Base-by-base conservation (phyloP, 2,888 invertebrate genomes). In the Ophion slaviceki region DNA sequence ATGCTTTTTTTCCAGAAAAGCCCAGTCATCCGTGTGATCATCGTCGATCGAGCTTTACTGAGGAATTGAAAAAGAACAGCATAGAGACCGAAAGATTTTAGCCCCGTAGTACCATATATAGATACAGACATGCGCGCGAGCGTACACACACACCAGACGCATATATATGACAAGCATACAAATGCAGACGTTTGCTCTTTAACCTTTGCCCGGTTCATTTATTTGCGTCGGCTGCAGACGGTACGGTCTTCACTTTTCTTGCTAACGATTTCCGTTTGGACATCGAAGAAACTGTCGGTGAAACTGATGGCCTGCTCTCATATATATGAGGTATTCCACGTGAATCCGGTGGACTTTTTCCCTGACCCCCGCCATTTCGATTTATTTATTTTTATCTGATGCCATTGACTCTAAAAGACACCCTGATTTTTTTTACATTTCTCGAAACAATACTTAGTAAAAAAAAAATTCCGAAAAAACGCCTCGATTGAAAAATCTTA, bases 161-260 rank as follows among this genome's bases (percentile, higher is more conserved):
- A 14, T 53, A 17, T 53, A 53, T 53, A 53, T 5, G 0, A 53
- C 17, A 5, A 53, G 17, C 53, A 20, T 66, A n/a, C 40, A n/a
- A 28, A 57, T 57, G 32, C 4, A 45, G 40, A 53, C n/a, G 14
- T 59, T 76, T 40, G 64, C 77, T 86, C 83, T 82, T 76, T 77
- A 72, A 78, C 80, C 80, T 80, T 76, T 68, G 67, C 66, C 66
- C 75, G 64, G 28, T 80, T 81, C 77, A 83, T 86, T 80, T 83
- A 86, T 83, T 81, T 74, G 77, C 78, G 80, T 83, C 83, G 68
- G 40, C 64, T 59, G 70, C 86, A 86, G 83, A 83, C 74, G 62
- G 70, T 85, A 24, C 28, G 28, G 57, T 76, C 28, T 28, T 45
- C 24, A 70, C 61, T 59, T 28, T 36, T 36, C 47, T 8, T 7